Evolutionary conservation across 2,888 invertebrate genomes (phyloP).

Genomic region (Dusona sp.): DNA sequence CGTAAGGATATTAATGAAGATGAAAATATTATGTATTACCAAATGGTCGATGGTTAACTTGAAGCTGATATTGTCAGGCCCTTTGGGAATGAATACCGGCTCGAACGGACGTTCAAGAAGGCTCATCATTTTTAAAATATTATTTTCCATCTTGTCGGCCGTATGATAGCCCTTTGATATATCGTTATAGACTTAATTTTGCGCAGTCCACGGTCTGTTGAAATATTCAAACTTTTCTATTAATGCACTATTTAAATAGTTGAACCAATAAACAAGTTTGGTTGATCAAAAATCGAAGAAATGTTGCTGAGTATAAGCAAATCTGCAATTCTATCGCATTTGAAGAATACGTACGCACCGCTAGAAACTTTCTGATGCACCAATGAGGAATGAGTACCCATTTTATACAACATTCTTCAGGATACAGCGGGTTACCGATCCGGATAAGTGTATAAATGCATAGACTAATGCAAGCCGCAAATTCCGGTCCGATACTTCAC

Average conservation of each 20-base stretch:
- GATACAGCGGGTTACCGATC: slow-evolving; percentile 24
- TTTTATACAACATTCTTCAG: slow-evolving; percentile 31
- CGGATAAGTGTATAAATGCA: background rate
- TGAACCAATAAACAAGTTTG: background rate
- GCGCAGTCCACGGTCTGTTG: background rate
- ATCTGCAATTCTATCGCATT: background rate
- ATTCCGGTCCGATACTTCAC: background rate
- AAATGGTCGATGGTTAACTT: background rate
- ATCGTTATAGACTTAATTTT: background rate
- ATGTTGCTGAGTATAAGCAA: background rate
- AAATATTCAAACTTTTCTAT: background rate
- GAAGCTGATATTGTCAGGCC: background rate
- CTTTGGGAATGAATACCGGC: slow-evolving; percentile 33
- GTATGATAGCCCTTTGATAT: background rate
- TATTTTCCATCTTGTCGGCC: background rate
- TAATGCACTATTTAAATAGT: background rate
- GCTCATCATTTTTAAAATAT: background rate
- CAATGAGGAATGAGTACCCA: background rate
- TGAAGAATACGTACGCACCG: background rate
- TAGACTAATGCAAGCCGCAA: slow-evolving; percentile 1
- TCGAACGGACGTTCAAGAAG: slow-evolving; percentile 17
- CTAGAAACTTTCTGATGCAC: background rate
- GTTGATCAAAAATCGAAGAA: background rate
- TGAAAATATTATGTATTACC: background rate
- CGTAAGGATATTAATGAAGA: background rate